A percentile compares a stretch with the other conserved stretches of the same genome.
Evolutionary conservation across 2,113 vertebrate species (phyloP).

Genomic region (Myiozetetes cayanensis): DNA sequence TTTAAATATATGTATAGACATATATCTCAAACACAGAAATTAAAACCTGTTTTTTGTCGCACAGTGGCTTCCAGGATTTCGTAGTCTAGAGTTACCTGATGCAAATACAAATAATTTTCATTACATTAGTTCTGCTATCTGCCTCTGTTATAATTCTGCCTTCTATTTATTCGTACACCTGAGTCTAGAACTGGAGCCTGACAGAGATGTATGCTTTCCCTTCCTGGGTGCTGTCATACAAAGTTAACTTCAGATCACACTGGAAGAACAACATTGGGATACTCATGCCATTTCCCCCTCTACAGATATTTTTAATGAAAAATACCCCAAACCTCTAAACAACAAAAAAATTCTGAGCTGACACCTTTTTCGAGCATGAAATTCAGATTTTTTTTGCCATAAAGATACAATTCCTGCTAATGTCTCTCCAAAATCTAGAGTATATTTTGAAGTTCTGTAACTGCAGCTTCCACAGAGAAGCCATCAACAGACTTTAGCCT

Average conservation of each 20-base stretch:
- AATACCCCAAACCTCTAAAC: neutral
- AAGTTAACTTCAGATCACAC: neutral
- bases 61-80: neutral
- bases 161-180: neutral
- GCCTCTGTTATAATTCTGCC: neutral
- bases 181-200: neutral
- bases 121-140: neutral
- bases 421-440: neutral
- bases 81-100: neutral
- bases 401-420: neutral
- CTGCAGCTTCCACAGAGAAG: neutral
- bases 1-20: neutral
- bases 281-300: neutral
- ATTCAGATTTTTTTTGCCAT: neutral
- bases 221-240: neutral
- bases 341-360: fast-evolving
- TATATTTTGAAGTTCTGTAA: neutral
- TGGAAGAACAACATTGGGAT: neutral
- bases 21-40: neutral
- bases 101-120: neutral
- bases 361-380: neutral
- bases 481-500: neutral
- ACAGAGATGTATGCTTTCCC: neutral
- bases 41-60: neutral
- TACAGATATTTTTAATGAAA: neutral